Conservation (phyloP, 2,113 vertebrate species). For the Bungarus multicinctus region DNA sequence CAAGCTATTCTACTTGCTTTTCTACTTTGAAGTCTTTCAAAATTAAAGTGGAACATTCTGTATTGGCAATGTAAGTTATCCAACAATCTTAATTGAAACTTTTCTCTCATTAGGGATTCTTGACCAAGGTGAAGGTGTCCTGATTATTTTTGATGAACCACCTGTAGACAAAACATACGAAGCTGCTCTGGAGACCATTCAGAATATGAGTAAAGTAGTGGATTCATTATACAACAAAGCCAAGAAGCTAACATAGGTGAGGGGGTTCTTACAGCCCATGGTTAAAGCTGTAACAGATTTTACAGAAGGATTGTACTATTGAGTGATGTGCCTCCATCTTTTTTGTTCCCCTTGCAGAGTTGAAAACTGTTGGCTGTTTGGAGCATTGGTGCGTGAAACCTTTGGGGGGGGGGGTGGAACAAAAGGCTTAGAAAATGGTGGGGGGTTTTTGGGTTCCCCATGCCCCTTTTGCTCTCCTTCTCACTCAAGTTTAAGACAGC, state of each 20-base stretch:
- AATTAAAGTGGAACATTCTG: not conserved
- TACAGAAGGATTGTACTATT: not conserved
- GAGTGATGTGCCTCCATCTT: conserved; percentile 54
- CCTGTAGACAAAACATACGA: conserved; percentile 98
- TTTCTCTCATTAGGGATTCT: conserved; percentile 83
- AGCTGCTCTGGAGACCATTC: conserved; percentile 97
- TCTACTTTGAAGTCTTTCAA: not conserved
- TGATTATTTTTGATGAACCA: conserved; percentile 98
- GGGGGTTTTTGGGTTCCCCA: not conserved
- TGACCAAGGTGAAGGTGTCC: conserved; percentile 96
- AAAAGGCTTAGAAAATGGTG: conserved; percentile 83
- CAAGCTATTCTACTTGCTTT: not conserved
- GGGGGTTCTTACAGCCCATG: conserved; percentile 29
- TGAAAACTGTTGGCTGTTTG: conserved; percentile 77
- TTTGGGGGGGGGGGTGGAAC: conserved; percentile 69
- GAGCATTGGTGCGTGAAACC: conserved; percentile 90
- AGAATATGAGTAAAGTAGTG: conserved; percentile 99
- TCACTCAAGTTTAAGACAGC: conserved; percentile 84
- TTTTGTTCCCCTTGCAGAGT: conserved; percentile 80
- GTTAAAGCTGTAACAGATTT: not conserved
- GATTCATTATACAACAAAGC: conserved; percentile 99
- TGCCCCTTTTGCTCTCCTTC: conserved; percentile 77
- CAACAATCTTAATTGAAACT: not conserved
- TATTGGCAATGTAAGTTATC: not conserved
- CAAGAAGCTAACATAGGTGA: conserved; percentile 99